These are phyloP conservation scores for Limosa lapponica DNA, from an alignment of 2,797 vertebrate genomes.

Conservation along the genomic window DNA sequence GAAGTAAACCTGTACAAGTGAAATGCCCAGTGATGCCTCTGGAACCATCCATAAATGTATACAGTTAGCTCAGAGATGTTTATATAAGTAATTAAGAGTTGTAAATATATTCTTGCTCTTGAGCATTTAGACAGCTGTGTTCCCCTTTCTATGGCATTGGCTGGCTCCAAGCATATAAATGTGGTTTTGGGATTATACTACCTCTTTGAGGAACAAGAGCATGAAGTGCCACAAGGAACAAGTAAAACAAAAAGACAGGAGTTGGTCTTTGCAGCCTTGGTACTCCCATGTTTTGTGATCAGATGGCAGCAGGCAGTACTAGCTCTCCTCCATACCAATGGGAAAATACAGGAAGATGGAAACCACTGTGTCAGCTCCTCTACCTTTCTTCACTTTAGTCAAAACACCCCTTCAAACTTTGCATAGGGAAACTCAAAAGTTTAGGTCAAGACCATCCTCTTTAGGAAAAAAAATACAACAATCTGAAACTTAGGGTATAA, in stretches of 20 bases:
- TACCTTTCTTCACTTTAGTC: not conserved
- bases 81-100: not conserved
- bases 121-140: not conserved
- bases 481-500: not conserved
- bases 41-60: not conserved
- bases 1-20: not conserved
- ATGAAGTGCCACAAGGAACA: not conserved
- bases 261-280: not conserved
- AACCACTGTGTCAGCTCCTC: not conserved
- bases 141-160: not conserved
- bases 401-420: not conserved
- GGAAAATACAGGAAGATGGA: not conserved
- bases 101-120: not conserved
- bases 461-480: not conserved
- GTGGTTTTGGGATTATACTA: not conserved
- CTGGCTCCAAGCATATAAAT: not conserved
- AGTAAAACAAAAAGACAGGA: not conserved
- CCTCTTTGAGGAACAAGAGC: not conserved
- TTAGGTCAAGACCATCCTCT: not conserved
- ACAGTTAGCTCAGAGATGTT: not conserved
- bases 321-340: rapidly evolving
- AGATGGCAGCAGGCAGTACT: not conserved
- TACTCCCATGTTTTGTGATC: rapidly evolving
- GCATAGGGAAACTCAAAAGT: not conserved
- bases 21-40: not conserved